Conservation (phyloP, 2,113 vertebrate genomes). For the Oreochromis tanganicae region DNA sequence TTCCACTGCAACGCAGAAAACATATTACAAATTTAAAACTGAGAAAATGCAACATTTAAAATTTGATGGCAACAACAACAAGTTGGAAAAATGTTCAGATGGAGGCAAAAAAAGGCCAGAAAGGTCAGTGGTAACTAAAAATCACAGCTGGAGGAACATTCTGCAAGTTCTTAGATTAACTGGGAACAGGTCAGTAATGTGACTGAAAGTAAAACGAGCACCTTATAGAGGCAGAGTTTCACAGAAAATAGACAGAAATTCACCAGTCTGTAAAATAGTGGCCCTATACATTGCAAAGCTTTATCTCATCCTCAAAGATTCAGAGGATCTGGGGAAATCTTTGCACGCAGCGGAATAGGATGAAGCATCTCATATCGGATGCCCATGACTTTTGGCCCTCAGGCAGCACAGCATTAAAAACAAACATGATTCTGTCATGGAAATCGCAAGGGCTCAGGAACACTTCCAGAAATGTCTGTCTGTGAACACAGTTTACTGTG, state of each 20-base stretch:
- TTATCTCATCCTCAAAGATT: not conserved
- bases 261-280: not conserved
- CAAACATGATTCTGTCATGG: not conserved
- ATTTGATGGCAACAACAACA: not conserved
- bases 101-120: not conserved
- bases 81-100: not conserved
- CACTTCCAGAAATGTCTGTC: not conserved
- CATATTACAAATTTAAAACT: not conserved
- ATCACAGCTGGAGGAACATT: not conserved
- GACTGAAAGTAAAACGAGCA: not conserved
- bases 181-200: not conserved
- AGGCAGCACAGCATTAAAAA: not conserved
- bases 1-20: not conserved
- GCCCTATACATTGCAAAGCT: not conserved
- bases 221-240: not conserved
- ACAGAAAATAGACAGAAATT: not conserved
- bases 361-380: not conserved
- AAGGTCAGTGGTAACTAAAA: not conserved
- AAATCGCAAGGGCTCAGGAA: not conserved
- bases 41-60: not conserved
- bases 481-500: not conserved
- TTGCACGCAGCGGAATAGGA: fast-evolving
- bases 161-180: not conserved
- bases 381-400: not conserved
- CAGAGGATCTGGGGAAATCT: not conserved